phyloP scores from a whole-genome alignment of 2,113 vertebrate species.

The Nothocercus julius region DNA sequence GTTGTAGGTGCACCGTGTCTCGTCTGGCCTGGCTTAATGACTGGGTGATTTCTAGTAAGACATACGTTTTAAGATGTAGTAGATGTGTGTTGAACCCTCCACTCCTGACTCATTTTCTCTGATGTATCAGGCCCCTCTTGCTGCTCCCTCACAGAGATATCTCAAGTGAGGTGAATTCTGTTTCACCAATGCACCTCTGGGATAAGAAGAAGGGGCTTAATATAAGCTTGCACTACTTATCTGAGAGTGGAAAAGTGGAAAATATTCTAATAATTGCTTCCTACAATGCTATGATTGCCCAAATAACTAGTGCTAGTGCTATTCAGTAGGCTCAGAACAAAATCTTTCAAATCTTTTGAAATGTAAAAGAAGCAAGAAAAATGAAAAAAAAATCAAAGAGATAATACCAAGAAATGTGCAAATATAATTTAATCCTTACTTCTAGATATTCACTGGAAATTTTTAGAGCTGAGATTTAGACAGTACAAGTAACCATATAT shows the following conservation, averaged over 20 bases:
- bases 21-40: background rate
- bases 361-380: background rate
- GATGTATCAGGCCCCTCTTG: background rate
- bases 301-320: background rate
- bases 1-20: background rate
- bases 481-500: background rate
- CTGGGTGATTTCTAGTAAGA: background rate
- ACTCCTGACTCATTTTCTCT: background rate
- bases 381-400: background rate
- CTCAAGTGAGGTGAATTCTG: background rate
- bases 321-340: background rate
- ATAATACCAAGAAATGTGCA: background rate
- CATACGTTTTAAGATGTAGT: background rate
- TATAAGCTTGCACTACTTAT: background rate
- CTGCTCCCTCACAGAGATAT: background rate
- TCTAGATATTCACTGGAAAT: background rate
- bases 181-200: background rate
- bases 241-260: background rate
- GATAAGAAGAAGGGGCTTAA: background rate
- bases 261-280: background rate
- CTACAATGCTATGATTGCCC: background rate
- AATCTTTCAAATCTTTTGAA: background rate
- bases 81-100: background rate
- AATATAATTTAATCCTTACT: background rate
- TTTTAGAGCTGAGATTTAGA: background rate